Percentiles rank a stretch among this genome's conserved stretches.
These are phyloP conservation scores for Cyanocitta stelleri DNA, from an alignment of 2,113 vertebrate species.

Conservation along the genomic window DNA sequence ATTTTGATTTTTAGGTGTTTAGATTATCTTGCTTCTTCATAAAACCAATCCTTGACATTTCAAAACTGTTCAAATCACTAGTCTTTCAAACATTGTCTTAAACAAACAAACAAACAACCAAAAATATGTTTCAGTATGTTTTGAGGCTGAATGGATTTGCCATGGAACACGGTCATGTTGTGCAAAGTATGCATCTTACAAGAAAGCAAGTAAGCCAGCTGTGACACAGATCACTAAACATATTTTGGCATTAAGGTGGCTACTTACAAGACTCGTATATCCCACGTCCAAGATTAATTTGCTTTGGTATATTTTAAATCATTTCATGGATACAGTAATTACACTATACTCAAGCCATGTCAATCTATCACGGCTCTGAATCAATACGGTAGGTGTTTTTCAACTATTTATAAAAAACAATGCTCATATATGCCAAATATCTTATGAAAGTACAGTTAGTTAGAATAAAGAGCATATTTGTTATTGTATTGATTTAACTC, in stretches of 20 bases:
- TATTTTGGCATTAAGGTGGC: conserved; percentile 3
- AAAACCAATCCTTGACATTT: neutral
- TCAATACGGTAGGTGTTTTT: neutral
- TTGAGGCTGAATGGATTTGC: neutral
- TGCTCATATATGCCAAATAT: neutral
- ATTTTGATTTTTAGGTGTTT: neutral
- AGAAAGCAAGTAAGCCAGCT: neutral
- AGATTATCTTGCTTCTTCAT: neutral
- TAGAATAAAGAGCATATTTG: neutral
- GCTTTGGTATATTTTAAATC: conserved; percentile 24
- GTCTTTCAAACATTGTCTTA: neutral
- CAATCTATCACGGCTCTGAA: neutral
- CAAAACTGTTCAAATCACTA: neutral
- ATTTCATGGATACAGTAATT: conserved; percentile 41
- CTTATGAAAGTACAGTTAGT: conserved; percentile 40
- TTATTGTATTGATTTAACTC: conserved; percentile 4
- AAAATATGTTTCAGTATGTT: neutral
- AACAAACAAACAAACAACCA: neutral
- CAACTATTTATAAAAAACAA: conserved; percentile 25
- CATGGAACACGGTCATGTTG: neutral
- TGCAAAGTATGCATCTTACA: neutral
- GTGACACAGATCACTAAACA: neutral
- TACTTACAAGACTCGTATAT: neutral
- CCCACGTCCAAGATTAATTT: neutral
- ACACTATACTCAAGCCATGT: neutral